These are phyloP conservation scores for Rhynchotus rufescens DNA, from an alignment of 2,797 vertebrate species.

Conservation along the genomic window DNA sequence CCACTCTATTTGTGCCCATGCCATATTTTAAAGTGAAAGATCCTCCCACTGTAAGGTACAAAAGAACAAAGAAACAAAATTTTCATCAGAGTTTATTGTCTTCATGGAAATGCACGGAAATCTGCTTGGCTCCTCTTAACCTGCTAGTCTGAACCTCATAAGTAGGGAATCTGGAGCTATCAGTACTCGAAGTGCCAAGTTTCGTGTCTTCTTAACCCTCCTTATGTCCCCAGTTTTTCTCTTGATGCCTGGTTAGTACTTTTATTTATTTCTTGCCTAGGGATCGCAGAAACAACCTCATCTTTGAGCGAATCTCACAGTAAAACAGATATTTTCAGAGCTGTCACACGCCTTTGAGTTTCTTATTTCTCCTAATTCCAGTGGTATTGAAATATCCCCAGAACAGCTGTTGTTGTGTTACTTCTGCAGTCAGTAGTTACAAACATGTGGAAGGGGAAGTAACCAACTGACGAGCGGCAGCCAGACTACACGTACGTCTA, in stretches of 20 bases:
- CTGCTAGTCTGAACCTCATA: neutral
- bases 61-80: slow-evolving; percentile 13
- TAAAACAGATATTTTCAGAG: slow-evolving; percentile 57
- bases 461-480: neutral
- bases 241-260: neutral
- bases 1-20: neutral
- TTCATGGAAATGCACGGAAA: slow-evolving; percentile 3
- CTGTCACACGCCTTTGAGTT: slow-evolving; percentile 32
- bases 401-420: slow-evolving; percentile 46
- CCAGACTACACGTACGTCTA: neutral
- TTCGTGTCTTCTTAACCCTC: neutral
- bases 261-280: neutral
- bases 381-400: slow-evolving; percentile 45
- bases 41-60: neutral
- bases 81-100: slow-evolving; percentile 17
- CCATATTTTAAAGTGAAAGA: neutral
- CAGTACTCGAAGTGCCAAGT: neutral
- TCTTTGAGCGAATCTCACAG: neutral
- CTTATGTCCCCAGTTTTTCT: neutral
- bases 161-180: neutral
- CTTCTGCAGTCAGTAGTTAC: slow-evolving; percentile 12
- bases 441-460: neutral
- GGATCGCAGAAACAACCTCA: neutral
- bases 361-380: slow-evolving; percentile 36
- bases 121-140: neutral